Evolutionary conservation across 2,113 vertebrate species (phyloP).

Genomic region (Zapus hudsonius): DNA sequence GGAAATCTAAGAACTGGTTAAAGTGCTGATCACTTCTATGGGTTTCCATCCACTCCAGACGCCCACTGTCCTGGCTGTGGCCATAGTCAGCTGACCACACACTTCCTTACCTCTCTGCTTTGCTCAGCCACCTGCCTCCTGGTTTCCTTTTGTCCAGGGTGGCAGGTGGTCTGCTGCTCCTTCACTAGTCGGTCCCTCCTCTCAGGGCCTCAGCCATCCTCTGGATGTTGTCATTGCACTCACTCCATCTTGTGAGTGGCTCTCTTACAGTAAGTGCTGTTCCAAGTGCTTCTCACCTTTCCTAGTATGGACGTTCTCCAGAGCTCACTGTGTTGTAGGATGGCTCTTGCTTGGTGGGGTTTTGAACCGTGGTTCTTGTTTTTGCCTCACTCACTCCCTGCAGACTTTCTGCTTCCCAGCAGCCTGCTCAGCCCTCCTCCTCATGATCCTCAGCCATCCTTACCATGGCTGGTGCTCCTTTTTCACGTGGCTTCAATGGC

Average conservation of each 20-base stretch:
- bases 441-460: background rate
- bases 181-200: no score
- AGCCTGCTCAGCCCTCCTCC: background rate
- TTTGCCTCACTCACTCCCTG: background rate
- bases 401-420: background rate
- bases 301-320: background rate
- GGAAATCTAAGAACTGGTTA: no score
- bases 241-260: background rate
- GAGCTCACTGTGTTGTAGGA: no score
- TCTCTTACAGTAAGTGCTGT: background rate
- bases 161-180: no score
- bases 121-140: no score
- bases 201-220: no score
- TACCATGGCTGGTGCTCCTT: fast-evolving
- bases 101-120: no score
- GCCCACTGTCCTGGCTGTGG: no score
- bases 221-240: background rate
- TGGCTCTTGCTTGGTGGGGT: background rate
- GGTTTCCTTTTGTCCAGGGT: no score
- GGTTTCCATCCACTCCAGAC: no score
- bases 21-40: no score
- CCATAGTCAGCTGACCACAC: no score
- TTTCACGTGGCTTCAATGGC: fast-evolving
- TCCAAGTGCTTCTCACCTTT: background rate
- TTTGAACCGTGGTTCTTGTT: background rate